Evolutionary conservation across 64 coral and sea anemone genomes (phyloP).

Genomic region (Trachythela sp.): DNA sequence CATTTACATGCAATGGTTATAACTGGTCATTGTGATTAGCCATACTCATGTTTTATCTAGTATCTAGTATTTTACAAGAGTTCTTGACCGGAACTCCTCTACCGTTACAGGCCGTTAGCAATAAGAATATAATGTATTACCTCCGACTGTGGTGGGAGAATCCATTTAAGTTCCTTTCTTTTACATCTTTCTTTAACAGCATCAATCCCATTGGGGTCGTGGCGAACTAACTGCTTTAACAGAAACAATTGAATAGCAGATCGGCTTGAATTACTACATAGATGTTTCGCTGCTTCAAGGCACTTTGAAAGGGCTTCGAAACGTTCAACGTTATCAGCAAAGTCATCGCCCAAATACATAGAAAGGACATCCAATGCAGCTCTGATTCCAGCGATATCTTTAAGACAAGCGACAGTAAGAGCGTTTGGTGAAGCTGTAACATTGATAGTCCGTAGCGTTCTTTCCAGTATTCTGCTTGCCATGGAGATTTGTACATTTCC

Average conservation of each 20-base stretch:
- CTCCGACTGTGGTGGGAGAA: neutral
- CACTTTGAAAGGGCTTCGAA: neutral
- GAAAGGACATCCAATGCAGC: neutral
- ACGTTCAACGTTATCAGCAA: neutral
- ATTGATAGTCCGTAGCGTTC: neutral
- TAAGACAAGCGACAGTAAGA: neutral
- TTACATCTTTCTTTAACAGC: constrained; percentile 9
- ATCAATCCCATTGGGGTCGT: neutral
- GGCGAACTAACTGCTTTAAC: neutral
- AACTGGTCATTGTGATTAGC: too few relatives aligned
- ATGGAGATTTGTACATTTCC: neutral
- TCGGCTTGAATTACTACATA: neutral
- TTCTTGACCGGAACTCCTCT: too few relatives aligned
- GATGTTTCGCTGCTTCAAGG: neutral
- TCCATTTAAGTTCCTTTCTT: neutral
- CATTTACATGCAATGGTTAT: too few relatives aligned
- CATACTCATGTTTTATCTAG: too few relatives aligned
- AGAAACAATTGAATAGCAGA: neutral
- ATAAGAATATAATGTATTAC: too few relatives aligned
- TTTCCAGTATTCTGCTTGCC: neutral
- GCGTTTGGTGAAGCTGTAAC: neutral
- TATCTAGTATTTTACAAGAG: too few relatives aligned
- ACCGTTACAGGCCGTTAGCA: too few relatives aligned
- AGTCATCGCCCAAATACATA: neutral
- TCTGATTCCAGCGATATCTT: neutral